Conservation (phyloP, 2,797 vertebrate species). For the Stomatorhinus walkeri region DNA sequence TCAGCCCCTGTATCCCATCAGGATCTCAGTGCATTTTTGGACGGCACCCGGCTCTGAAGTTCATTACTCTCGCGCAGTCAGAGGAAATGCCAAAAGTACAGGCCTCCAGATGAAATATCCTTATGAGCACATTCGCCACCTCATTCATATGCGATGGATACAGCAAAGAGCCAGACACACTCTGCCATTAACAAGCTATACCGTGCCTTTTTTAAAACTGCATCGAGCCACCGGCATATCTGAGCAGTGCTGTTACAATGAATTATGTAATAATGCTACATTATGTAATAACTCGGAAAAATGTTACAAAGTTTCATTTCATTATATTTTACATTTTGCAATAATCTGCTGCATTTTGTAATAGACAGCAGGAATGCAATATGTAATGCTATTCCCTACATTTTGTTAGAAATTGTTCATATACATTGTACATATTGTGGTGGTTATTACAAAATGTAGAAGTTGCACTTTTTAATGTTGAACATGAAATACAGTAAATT, state of each 20-base stretch:
- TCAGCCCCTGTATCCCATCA: background rate
- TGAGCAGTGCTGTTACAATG: background rate
- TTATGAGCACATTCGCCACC: background rate
- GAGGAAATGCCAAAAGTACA: background rate
- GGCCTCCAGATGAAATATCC: constrained; percentile 1
- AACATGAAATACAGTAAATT: background rate
- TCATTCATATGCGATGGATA: background rate
- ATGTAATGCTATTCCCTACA: background rate
- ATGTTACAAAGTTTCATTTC: background rate
- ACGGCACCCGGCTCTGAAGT: constrained; percentile 8
- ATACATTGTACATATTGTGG: background rate
- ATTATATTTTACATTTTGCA: background rate
- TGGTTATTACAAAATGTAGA: background rate
- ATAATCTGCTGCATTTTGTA: background rate
- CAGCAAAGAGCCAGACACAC: background rate
- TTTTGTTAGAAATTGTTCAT: background rate
- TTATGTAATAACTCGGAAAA: background rate
- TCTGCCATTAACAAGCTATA: background rate
- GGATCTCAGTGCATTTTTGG: background rate
- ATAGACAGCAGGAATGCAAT: background rate
- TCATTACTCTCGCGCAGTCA: background rate
- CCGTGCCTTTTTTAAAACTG: background rate
- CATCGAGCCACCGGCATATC: background rate
- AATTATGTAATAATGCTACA: background rate
- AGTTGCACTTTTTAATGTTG: background rate